Base-by-base conservation (phyloP, 2,797 vertebrate species). In the Syngnathus acus region DNA sequence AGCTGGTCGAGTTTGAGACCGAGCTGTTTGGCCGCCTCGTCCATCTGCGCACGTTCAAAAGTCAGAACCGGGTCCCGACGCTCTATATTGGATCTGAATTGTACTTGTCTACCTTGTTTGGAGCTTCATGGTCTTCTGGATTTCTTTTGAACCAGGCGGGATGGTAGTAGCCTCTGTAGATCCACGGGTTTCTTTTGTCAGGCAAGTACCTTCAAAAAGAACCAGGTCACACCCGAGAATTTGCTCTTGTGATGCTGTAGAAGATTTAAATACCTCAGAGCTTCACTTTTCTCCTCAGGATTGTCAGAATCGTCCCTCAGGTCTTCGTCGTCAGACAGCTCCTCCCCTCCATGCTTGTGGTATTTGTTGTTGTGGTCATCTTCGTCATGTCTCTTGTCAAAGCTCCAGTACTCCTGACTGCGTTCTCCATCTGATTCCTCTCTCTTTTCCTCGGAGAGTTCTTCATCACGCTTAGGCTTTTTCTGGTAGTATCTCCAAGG, bases 11-110 rank as follows among this genome's bases (percentile, higher is more conserved):
- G 89, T 80, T 51, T 90, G 82, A 83, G 85, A 84, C 3, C 93
- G 89, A 97, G 86, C 45, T 94, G 82, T 9, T 92, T 90, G 68
- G 93, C 89, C 3, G 95, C 86, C 50, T 95, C 87, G 2, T 93
- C 92, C 88, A 95, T 89, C 87, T 90, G 74, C 69, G 62, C 55
- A 74, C 43, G 69, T 42, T 5, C 51, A 68, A 62, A 70, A 63
- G 0, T 1, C 54, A 9, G 37, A 51, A 21, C 64, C 48, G n/a
- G 42, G 26, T 37, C 14, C 67, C 3, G 2, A 39, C 5, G 9
- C 7, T 21, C 5, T 4, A n/a, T 8, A 37, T 58, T 10, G 17
- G 14, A 32, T 32, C 32, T 32, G 13, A 26, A 23, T 8, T 2
- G 19, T 11, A 37, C 62, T 17, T 16, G 37, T 32, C 26, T 65